Evolutionary conservation across 92 coral and sea anemone genomes (phyloP).

Genomic region (Parazoanthus swiftii): DNA sequence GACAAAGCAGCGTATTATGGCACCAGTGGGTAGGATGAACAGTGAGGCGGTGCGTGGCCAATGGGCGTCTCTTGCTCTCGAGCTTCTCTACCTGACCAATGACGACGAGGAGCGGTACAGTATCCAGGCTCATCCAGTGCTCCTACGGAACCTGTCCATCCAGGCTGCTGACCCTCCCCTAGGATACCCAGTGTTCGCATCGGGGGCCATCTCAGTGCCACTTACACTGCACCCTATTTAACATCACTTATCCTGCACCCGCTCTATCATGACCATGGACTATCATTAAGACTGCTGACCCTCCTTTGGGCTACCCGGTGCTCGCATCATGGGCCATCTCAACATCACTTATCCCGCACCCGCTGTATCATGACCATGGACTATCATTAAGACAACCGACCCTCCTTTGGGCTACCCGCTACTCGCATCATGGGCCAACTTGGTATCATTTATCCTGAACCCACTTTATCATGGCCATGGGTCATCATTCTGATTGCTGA

Average conservation of each 20-base stretch:
- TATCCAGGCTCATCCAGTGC: conserved; percentile 96
- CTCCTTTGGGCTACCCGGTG: background rate
- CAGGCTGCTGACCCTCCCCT: conserved; percentile 99
- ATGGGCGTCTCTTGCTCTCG: conserved; percentile 95
- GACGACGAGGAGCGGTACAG: conserved; percentile 99
- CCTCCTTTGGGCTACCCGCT: too few relatives aligned
- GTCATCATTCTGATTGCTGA: background rate
- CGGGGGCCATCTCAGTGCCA: too few relatives aligned
- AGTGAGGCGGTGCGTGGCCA: conserved; percentile 95
- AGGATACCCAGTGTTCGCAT: conserved; percentile 84
- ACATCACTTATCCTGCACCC: conserved; percentile 63
- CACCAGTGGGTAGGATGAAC: conserved; percentile 83
- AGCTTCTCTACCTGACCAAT: conserved; percentile 90
- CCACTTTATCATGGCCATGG: conserved; percentile 45
- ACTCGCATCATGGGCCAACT: conserved; percentile 61
- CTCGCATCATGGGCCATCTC: conserved; percentile 83
- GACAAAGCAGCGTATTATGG: conserved; percentile 71
- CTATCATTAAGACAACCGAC: background rate
- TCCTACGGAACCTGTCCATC: conserved; percentile 92
- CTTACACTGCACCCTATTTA: background rate
- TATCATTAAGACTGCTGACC: background rate
- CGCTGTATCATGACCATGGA: conserved; percentile 38
- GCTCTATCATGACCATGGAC: conserved; percentile 30
- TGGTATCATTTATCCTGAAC: conserved; percentile 61
- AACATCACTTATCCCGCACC: conserved; percentile 60